phyloP scores from a whole-genome alignment of 2,888 invertebrate species.

The Lasioglossum zephyrum region DNA sequence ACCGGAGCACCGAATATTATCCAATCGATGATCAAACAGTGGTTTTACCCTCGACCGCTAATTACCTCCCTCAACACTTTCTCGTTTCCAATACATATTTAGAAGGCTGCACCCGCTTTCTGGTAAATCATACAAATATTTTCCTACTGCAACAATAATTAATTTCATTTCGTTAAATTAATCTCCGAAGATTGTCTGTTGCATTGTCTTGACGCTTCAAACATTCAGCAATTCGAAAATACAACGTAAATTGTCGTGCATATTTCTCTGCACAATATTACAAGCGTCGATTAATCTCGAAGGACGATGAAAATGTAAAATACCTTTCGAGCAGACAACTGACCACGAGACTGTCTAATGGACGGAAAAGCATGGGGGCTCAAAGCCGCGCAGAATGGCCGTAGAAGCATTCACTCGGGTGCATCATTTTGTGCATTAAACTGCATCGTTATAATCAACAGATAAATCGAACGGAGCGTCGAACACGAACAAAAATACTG shows the following conservation, averaged over 20 bases:
- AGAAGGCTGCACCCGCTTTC: neutral
- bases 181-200: neutral
- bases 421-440: neutral
- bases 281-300: neutral
- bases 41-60: neutral
- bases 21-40: constrained; percentile 10
- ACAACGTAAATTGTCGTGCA: neutral
- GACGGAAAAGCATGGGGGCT: neutral
- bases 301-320: neutral
- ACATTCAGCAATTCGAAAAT: neutral
- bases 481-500: constrained; percentile 33
- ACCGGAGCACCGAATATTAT: constrained; percentile 19
- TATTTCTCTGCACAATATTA: neutral
- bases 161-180: neutral
- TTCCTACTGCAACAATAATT: too few relatives aligned
- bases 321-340: neutral
- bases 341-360: neutral
- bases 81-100: neutral
- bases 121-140: neutral
- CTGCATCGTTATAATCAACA: constrained; percentile 9
- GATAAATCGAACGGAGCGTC: constrained; percentile 12
- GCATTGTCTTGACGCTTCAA: neutral
- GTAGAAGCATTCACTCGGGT: neutral
- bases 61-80: neutral
- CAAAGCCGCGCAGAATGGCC: neutral